phyloP scores from a whole-genome alignment of 2,797 vertebrate species.

The Craterocephalus amniculus region DNA sequence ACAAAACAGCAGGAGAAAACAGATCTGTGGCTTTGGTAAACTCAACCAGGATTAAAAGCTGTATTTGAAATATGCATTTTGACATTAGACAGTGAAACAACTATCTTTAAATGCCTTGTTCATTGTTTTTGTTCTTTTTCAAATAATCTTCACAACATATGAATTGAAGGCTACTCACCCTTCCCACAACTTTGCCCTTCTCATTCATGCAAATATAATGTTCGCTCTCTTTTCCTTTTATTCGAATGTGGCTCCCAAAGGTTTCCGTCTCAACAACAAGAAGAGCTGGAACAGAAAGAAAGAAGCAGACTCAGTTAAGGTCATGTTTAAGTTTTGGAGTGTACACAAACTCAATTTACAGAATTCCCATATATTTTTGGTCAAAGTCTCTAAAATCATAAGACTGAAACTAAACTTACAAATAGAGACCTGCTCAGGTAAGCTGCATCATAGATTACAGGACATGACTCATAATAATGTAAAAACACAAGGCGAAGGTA shows the following conservation, averaged over 20 bases:
- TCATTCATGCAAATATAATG: slow-evolving; percentile 90
- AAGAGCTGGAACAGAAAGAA: slow-evolving; percentile 76
- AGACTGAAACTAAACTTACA: not conserved
- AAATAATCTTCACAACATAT: not conserved
- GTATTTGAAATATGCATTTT: slow-evolving; percentile 32
- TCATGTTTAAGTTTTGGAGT: not conserved
- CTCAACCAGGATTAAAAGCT: slow-evolving; percentile 51
- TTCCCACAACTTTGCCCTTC: slow-evolving; percentile 86
- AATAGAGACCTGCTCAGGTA: not conserved
- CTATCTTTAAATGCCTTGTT: not conserved
- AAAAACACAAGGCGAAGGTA: no score
- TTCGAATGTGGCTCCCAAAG: slow-evolving; percentile 87
- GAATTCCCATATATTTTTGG: not conserved
- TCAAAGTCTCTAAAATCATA: not conserved
- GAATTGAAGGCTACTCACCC: slow-evolving; percentile 74
- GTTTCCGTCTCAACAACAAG: slow-evolving; percentile 87
- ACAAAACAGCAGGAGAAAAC: slow-evolving; percentile 62
- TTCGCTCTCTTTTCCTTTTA: slow-evolving; percentile 87
- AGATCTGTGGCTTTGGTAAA: slow-evolving; percentile 39
- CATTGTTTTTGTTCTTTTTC: no score
- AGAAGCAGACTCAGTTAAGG: slow-evolving; percentile 30
- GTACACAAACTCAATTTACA: not conserved
- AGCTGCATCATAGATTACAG: not conserved
- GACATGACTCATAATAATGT: not conserved
- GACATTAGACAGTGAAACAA: slow-evolving; percentile 11